Base-by-base conservation (phyloP, 2,113 vertebrate genomes). In the Rynchops niger region DNA sequence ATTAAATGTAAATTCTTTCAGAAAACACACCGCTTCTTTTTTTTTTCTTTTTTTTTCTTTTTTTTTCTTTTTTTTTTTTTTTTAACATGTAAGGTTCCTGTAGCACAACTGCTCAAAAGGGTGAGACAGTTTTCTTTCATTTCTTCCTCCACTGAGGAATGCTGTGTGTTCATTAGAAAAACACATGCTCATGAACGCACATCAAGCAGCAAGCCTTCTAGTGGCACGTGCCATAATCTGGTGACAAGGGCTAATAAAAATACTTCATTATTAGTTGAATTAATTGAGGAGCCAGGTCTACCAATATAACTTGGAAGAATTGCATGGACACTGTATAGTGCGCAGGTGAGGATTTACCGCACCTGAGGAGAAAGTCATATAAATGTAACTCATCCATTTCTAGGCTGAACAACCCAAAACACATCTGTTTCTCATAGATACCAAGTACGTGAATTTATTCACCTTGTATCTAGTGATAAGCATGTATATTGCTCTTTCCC, bases 161-260 rank as follows among this genome's bases (percentile, higher is more conserved):
- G 19, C 11, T 59, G 10, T 21, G 7, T n/a, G 12, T 81, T 78
- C 47, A 11, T 81, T 78, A 62, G 29, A 63, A 70, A 77, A 83
- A 36, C 8, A 25, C 3, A 8, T 52, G 15, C n/a, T 45, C 1
- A 4, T 77, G 15, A 77, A n/a, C 0, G 0, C 55, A 16, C 15
- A 30, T 36, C 30, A 79, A 82, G 74, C 53, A 81, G 26, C 27
- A 77, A 61, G 17, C 8, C 45, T 92, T 62, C 45, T 38, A 42
- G 34, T 38, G 36, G 36, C 49, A 72, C 2, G 2, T 7, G 4
- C 15, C 45, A 50, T 55, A 63, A 71, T 40, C 45, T 78, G 15
- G 16, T 81, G 42, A 56, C 25, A 58, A 73, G 29, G 36, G 9
- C 15, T 47, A 85, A 70, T 82, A 79, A 88, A 79, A 71, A n/a